These are phyloP conservation scores for Stenodema calcarata DNA, from an alignment of 2,888 invertebrate species.

Conservation along the genomic window DNA sequence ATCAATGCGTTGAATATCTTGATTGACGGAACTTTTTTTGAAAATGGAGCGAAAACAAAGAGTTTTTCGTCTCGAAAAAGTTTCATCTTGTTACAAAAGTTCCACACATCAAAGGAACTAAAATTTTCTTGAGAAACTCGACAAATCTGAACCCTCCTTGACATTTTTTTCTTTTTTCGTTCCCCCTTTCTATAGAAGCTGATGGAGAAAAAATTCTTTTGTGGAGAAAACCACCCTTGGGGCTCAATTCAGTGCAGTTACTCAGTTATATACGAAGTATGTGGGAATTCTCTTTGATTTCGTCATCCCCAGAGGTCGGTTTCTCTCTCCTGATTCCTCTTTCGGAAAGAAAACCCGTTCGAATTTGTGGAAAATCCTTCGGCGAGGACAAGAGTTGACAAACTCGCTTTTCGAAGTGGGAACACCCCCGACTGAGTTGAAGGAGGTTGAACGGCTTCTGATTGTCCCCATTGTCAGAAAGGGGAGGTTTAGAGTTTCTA, in stretches of 20 bases:
- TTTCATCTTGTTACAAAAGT: no score
- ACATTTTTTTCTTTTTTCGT: no score
- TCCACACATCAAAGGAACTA: no score
- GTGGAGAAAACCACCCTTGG: neutral
- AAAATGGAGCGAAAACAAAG: no score
- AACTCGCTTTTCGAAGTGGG: constrained; percentile 7
- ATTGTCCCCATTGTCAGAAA: constrained; percentile 22
- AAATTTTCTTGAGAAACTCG: no score
- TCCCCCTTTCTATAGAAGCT: neutral
- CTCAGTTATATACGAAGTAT: no score
- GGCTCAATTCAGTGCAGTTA: neutral
- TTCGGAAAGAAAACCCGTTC: neutral
- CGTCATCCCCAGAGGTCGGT: no score
- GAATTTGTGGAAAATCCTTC: neutral
- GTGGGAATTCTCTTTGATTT: no score
- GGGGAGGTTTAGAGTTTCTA: constrained; percentile 11
- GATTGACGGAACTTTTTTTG: no score
- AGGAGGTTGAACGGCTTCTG: constrained; percentile 2
- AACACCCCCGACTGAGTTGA: neutral
- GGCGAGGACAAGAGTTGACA: neutral
- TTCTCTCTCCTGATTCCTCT: neutral
- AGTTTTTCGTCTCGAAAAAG: no score
- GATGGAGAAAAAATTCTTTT: neutral
- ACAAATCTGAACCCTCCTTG: no score
- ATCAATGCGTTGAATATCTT: no score